A percentile compares a stretch with the other conserved stretches of the same genome.
phyloP scores from a whole-genome alignment of 2,113 vertebrate species.

The Microtus oregoni region DNA sequence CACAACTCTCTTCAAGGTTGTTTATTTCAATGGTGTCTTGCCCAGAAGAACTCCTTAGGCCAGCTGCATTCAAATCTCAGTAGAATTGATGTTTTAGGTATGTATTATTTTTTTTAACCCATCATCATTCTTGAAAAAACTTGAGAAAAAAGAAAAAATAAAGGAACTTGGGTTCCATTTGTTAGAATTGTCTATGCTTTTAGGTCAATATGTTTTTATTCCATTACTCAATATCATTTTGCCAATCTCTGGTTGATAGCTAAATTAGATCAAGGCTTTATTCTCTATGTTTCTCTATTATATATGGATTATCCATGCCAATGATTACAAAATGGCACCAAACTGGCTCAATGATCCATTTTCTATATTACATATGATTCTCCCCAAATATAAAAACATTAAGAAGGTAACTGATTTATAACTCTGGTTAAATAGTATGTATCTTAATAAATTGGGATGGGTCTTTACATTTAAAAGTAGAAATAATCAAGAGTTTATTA shows the following conservation, averaged over 20 bases:
- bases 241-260: constrained; percentile 6
- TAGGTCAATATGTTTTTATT: constrained; percentile 45
- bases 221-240: constrained; percentile 44
- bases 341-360: neutral
- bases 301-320: constrained; percentile 43
- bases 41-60: neutral
- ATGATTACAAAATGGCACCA: constrained; percentile 7
- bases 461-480: constrained; percentile 24
- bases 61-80: neutral
- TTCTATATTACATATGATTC: neutral
- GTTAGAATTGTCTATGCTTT: neutral
- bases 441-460: neutral
- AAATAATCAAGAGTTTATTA: neutral
- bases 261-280: neutral
- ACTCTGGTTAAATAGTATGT: neutral
- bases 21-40: neutral
- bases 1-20: neutral
- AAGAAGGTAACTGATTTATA: neutral
- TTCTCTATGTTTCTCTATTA: constrained; percentile 16
- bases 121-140: neutral
- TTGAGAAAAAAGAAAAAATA: neutral
- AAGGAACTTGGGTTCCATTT: neutral
- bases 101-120: neutral
- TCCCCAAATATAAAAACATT: neutral
- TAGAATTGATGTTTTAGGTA: neutral